Evolutionary conservation across 2,797 vertebrate species (phyloP), one percentile per base, ranked within the genome.

Genomic region (Sebastes diploproa): DNA sequence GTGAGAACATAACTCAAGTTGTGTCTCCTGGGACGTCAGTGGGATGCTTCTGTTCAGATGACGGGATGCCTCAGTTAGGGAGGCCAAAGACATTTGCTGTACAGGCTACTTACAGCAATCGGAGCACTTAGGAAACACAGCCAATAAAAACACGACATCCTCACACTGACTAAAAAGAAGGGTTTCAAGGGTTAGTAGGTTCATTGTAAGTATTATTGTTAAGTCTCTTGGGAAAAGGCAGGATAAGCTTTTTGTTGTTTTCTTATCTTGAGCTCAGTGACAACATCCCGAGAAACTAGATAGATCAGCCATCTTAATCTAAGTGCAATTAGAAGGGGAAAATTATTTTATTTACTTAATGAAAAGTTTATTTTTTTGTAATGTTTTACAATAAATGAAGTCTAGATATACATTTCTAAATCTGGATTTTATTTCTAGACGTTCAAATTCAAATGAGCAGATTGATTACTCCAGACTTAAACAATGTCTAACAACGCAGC

Each of bases 171-270:
- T 86, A 87, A 94, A 93, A 89, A 86, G 80, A 89, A 84, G 79
- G 81, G 87, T 88, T 94, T 94, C 72, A 60, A 83, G 93, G 95
- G 93, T 95, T 95, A 94, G 71, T 83, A 78, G 89, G 74, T 94
- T 91, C 91, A 91, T 94, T 94, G 92, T 95, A 77, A 86, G 83
- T 83, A 90, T 94, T 94, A 89, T 93, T 93, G 88, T 92, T 87
- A 82, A 77, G 85, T 87, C 88, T 90, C 86, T 84, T 82, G 92
- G 90, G 93, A 93, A 93, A 93, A 93, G 84, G 61, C 93, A 91
- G 94, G 93, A 95, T 94, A 92, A 92, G 93, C 92, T 83, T 87
- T 92, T 90, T 30, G 32, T 38, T 34, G 23, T 72, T 72, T 72
- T 16, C 25, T n/a, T 6, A 68, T 63, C 75, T 59, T 60, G 56